phyloP scores from a whole-genome alignment of 35 echinoderm and acorn worm genomes.

The Chiridota heheva region DNA sequence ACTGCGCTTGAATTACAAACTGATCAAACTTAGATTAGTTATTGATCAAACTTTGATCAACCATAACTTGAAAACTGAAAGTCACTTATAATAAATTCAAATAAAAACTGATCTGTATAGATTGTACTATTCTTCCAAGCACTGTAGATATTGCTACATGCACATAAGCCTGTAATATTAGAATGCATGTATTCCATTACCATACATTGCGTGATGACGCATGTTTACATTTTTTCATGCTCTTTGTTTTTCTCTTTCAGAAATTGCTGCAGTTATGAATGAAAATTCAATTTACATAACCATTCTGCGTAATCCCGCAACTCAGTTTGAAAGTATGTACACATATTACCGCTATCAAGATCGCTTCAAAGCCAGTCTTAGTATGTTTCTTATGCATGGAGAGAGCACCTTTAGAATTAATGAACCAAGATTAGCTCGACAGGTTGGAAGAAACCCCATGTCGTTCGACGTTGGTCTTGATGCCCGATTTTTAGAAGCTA shows the following conservation, averaged over 20 bases:
- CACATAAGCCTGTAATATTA: too few species aligned
- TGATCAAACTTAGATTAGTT: too few species aligned
- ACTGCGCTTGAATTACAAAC: too few species aligned
- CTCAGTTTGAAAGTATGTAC: conserved; percentile 90
- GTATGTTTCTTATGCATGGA: conserved; percentile 43
- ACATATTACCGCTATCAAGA: conserved; percentile 66
- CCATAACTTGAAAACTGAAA: too few species aligned
- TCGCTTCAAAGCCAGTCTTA: conserved; percentile 33
- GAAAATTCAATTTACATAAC: conserved; percentile 72
- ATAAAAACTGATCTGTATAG: too few species aligned
- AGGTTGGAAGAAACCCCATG: conserved; percentile 79
- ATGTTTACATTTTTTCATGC: neutral
- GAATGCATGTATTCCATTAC: too few species aligned
- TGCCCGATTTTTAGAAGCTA: conserved; percentile 34
- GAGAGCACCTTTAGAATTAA: conserved; percentile 31
- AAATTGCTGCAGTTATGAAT: conserved; percentile 60
- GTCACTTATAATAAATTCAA: too few species aligned
- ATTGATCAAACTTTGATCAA: too few species aligned
- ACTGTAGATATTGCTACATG: too few species aligned
- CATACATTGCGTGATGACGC: too few species aligned
- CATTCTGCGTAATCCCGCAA: conserved; percentile 80
- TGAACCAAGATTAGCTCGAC: conserved; percentile 17
- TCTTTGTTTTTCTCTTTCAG: conserved; percentile 38
- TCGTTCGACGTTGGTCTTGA: conserved; percentile 86
- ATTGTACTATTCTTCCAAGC: too few species aligned